Evolutionary conservation across 2,797 vertebrate species (phyloP), one percentile per base, ranked within the genome.

Genomic region (Brachymystax lenok): DNA sequence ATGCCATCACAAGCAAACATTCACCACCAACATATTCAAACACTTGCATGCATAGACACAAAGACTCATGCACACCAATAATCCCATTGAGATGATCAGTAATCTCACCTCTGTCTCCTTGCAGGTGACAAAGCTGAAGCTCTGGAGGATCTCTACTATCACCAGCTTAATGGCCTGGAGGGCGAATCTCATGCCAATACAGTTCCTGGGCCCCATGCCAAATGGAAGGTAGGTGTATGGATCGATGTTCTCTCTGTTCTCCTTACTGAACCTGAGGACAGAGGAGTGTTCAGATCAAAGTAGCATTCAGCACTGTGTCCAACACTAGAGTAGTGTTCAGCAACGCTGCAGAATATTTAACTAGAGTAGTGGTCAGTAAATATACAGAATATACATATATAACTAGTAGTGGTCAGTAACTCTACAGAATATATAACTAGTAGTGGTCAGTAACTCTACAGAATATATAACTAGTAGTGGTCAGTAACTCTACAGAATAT

Each of bases 161-260:
- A 86, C 92, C 2, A 94, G 59, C 88, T 97, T 97, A 82, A 97
- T 92, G 79, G 77, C 84, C 78, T 97, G 63, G 8, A 94, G 24
- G 4, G 94, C 95, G 83, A 96, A 97, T 61, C 95, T 86, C 95
- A 96, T 95, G 76, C 95, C 95, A 0, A 97, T 86, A 81, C 96
- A 97, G 87, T 97, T 98, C 71, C 95, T 93, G 73, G 97, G 97
- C 0, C 96, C 96, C 0, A 88, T 85, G 77, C 97, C 96, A 63
- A 98, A 98, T n/a, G 96, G 96, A 70, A 97, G 78, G 76, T 92
- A 97, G 0, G 77, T 33, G 12, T 95, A 96, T 0, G 93, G 95
- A 68, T 95, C 91, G 0, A 94, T 82, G 71, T 71, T 67, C 1
- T 92, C 89, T 70, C 91, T 95, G 85, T 95, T 96, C n/a, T 94